These are phyloP conservation scores for Lasioglossum leucozonium DNA, from an alignment of 2,888 invertebrate genomes.

Conservation along the genomic window DNA sequence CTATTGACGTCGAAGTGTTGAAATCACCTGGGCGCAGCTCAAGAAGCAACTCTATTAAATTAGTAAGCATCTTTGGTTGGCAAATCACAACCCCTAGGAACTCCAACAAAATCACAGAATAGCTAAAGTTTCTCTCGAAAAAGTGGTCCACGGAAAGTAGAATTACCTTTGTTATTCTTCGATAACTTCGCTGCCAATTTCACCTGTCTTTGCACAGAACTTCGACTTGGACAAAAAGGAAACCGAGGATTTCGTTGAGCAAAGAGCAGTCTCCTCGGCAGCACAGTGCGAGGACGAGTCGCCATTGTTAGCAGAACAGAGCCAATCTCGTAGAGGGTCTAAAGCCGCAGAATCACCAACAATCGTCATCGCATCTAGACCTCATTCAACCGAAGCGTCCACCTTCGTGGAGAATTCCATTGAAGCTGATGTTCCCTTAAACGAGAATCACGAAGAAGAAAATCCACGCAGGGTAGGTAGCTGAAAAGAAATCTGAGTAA, in stretches of 20 bases:
- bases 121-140: too few relatives aligned
- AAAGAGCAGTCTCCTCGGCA: constrained; percentile 42
- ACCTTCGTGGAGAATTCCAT: constrained; percentile 50
- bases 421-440: constrained; percentile 5
- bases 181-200: too few relatives aligned
- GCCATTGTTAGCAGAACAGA: constrained; percentile 26
- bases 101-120: too few relatives aligned
- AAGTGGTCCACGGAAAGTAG: too few relatives aligned
- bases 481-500: neutral
- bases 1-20: constrained; percentile 31
- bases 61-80: constrained; percentile 40
- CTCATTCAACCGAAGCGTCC: constrained; percentile 68
- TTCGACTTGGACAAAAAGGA: constrained; percentile 29
- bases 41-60: constrained; percentile 41
- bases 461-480: constrained; percentile 45
- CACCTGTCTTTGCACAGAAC: constrained; percentile 21
- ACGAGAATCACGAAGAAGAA: constrained; percentile 37
- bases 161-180: too few relatives aligned
- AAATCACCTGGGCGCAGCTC: constrained; percentile 49
- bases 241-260: constrained; percentile 42
- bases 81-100: too few relatives aligned
- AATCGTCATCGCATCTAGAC: constrained; percentile 72
- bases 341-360: constrained; percentile 55
- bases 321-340: constrained; percentile 28
- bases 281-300: constrained; percentile 46